A percentile compares a stretch with the other conserved stretches of the same genome.
phyloP scores from a whole-genome alignment of 2,888 invertebrate species.

The Thereva unica region DNA sequence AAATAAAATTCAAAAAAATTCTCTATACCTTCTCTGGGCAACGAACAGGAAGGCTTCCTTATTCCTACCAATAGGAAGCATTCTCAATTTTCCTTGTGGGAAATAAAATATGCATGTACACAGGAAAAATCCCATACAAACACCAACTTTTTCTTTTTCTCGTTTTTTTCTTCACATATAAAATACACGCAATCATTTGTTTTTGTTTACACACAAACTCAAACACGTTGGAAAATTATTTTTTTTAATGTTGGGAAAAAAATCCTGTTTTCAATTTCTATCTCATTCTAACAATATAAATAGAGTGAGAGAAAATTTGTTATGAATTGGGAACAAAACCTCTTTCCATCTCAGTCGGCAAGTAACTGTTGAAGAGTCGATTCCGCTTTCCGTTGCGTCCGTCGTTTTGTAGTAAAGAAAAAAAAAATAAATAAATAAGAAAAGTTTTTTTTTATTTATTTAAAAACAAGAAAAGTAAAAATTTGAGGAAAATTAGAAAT shows the following conservation, averaged over 20 bases:
- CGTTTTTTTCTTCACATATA: too few species aligned
- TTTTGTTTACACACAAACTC: background rate
- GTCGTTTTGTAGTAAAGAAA: constrained; percentile 9
- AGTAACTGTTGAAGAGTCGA: constrained; percentile 36
- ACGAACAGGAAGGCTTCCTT: too few species aligned
- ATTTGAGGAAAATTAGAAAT: background rate
- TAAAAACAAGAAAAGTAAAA: background rate
- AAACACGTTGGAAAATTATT: too few species aligned
- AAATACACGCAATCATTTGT: too few species aligned
- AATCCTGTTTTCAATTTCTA: constrained; percentile 14
- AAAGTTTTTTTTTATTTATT: background rate
- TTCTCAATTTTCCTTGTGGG: too few species aligned
- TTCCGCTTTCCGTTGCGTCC: constrained; percentile 8
- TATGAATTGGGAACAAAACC: constrained; percentile 37
- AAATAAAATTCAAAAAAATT: too few species aligned
- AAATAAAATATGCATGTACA: too few species aligned
- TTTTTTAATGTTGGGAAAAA: background rate
- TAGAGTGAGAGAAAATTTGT: constrained; percentile 13
- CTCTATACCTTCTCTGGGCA: too few species aligned
- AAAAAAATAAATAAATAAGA: background rate
- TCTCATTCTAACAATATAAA: constrained; percentile 5
- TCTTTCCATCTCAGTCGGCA: constrained; percentile 38
- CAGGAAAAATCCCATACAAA: too few species aligned
- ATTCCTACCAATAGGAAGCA: too few species aligned
- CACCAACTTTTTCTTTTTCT: too few species aligned